Evolutionary conservation across 2,113 vertebrate genomes (phyloP).

Genomic region (Nansenia antarctica): DNA sequence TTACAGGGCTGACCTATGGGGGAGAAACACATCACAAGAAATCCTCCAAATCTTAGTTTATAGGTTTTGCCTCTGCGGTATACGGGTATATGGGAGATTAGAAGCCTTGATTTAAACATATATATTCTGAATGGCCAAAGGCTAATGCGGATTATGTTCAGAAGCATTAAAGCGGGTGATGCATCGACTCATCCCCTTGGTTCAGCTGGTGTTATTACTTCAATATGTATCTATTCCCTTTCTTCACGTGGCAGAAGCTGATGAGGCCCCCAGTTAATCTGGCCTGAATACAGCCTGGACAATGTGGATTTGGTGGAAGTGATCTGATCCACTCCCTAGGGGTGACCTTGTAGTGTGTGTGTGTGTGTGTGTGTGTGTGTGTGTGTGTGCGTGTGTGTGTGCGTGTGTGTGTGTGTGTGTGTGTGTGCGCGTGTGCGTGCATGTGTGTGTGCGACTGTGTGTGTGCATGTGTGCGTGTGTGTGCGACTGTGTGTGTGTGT

Average conservation of each 20-base stretch:
- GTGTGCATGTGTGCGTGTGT: background rate
- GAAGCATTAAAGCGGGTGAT: slow-evolving; percentile 56
- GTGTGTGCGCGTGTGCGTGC: too few relatives aligned
- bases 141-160: slow-evolving; percentile 61
- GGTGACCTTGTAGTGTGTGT: too few relatives aligned
- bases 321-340: slow-evolving; percentile 29
- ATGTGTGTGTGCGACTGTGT: slow-evolving; percentile 1
- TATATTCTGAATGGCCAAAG: slow-evolving; percentile 55
- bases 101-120: slow-evolving; percentile 51
- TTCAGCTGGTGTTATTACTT: slow-evolving; percentile 57
- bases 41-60: slow-evolving; percentile 6
- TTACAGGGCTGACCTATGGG: slow-evolving; percentile 34
- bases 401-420: too few relatives aligned
- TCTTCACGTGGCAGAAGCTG: slow-evolving; percentile 49
- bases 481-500: too few relatives aligned
- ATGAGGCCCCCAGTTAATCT: slow-evolving; percentile 49
- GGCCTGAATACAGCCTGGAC: slow-evolving; percentile 18
- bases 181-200: slow-evolving; percentile 25
- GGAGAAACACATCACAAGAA: background rate
- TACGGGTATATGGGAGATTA: slow-evolving; percentile 41
- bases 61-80: background rate
- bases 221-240: slow-evolving; percentile 56
- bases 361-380: slow-evolving; percentile 10
- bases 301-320: slow-evolving; percentile 35
- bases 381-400: background rate